Percentiles rank a stretch among this genome's conserved stretches.
Conservation (phyloP, 2,888 invertebrate genomes). For the Neoascia interrupta region DNA sequence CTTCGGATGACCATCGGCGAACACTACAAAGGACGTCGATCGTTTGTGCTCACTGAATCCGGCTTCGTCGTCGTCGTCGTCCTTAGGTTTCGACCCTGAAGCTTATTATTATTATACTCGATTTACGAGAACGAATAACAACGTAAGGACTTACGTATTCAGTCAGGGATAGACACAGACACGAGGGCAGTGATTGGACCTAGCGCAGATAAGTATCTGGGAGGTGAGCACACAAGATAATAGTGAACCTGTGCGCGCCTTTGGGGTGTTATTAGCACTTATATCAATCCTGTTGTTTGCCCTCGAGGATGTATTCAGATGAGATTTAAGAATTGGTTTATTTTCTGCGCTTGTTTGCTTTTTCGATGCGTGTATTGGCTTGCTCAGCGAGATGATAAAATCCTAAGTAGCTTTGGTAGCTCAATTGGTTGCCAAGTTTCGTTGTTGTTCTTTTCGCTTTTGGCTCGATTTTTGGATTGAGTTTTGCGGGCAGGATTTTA, state of each 20-base stretch:
- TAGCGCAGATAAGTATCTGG: conserved; percentile 37
- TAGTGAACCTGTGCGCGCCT: conserved; percentile 38
- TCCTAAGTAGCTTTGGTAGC: too few relatives aligned
- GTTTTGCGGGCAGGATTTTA: conserved; percentile 7
- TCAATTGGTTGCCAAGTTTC: too few relatives aligned
- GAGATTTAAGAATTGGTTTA: conserved; percentile 46
- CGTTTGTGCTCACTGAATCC: conserved; percentile 21
- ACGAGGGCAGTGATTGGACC: conserved; percentile 5
- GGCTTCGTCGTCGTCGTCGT: too few relatives aligned
- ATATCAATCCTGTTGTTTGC: conserved; percentile 45
- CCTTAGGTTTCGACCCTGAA: conserved; percentile 50
- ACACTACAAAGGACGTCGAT: conserved; percentile 24
- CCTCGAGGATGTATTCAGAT: conserved; percentile 41
- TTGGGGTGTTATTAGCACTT: conserved; percentile 64
- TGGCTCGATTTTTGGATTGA: background rate
- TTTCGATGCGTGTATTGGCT: conserved; percentile 1
- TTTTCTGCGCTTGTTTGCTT: background rate
- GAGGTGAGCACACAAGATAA: conserved; percentile 54
- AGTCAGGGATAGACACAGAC: conserved; percentile 9
- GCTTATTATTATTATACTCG: conserved; percentile 57
- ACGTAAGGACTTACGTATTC: conserved; percentile 25
- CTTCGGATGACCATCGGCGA: conserved; percentile 31
- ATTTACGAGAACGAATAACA: conserved; percentile 32
- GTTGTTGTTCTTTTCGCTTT: background rate
- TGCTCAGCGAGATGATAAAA: too few relatives aligned